Percentiles rank a stretch among this genome's conserved stretches.
These are phyloP conservation scores for Heteromurus nitidus DNA, from an alignment of 2,888 invertebrate genomes.

Conservation along the genomic window DNA sequence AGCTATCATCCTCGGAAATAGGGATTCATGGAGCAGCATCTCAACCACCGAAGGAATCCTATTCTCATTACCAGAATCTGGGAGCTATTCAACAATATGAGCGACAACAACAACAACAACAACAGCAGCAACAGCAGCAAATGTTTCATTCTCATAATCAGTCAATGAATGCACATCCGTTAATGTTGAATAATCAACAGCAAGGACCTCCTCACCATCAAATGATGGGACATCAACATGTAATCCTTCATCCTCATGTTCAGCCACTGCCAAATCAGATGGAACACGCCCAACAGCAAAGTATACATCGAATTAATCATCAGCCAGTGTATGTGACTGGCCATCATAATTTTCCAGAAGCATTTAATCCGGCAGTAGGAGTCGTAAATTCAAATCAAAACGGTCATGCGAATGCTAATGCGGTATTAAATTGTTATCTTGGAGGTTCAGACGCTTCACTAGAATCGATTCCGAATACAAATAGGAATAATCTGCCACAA, in stretches of 20 bases:
- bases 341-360: slow-evolving; percentile 29
- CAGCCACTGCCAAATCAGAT: slow-evolving; percentile 5
- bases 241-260: slow-evolving; percentile 3
- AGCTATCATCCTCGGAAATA: slow-evolving; percentile 18
- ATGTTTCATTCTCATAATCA: slow-evolving; percentile 29
- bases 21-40: neutral
- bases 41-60: slow-evolving; percentile 29
- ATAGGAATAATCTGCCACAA: slow-evolving; percentile 18
- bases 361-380: slow-evolving; percentile 25
- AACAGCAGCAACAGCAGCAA: slow-evolving; percentile 42
- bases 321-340: slow-evolving; percentile 24
- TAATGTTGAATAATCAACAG: neutral
- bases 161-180: neutral
- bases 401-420: slow-evolving; percentile 30
- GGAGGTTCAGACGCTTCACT: slow-evolving; percentile 68
- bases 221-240: slow-evolving; percentile 5
- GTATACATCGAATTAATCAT: slow-evolving; percentile 9
- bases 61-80: slow-evolving; percentile 51
- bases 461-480: slow-evolving; percentile 61
- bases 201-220: slow-evolving; percentile 4
- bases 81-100: slow-evolving; percentile 58
- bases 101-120: slow-evolving; percentile 56
- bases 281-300: neutral
- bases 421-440: slow-evolving; percentile 66
- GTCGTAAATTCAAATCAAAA: neutral